Percentiles rank a stretch among this genome's conserved stretches.
Conservation (phyloP, 2,113 vertebrate species). For the Siniperca chuatsi region DNA sequence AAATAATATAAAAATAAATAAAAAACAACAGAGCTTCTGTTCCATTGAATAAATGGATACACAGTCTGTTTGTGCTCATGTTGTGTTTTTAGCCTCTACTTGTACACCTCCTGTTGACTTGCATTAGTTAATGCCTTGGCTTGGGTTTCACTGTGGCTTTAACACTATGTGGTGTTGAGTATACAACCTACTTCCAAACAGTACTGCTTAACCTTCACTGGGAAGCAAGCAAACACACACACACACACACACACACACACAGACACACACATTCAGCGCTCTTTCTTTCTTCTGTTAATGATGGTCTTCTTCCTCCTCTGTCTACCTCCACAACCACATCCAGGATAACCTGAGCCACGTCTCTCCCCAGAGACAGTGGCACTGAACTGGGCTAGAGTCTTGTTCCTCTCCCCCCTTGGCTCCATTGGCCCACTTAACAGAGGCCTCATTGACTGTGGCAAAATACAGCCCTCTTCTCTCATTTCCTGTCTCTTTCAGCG, state of each 20-base stretch:
- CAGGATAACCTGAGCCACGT: conserved; percentile 31
- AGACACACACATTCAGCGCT: not conserved
- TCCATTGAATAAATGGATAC: not conserved
- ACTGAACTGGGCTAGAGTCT: conserved; percentile 16
- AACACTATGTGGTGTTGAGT: conserved; percentile 37
- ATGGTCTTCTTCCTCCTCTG: conserved; percentile 34
- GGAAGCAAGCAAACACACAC: not conserved
- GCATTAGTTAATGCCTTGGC: conserved; percentile 39
- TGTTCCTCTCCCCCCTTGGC: conserved; percentile 3
- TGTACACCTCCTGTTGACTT: not conserved
- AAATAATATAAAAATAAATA: not conserved
- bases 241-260: not conserved
- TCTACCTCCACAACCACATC: conserved; percentile 25
- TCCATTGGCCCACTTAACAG: conserved; percentile 59
- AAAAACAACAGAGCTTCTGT: not conserved
- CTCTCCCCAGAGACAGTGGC: conserved; percentile 31
- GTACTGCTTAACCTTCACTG: conserved; percentile 8
- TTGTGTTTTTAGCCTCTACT: conserved; percentile 7
- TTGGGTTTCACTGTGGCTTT: conserved; percentile 59
- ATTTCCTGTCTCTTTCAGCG: conserved; percentile 57
- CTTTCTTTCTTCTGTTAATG: not conserved
- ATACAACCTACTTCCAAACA: conserved; percentile 27
- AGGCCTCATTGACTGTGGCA: conserved; percentile 71
- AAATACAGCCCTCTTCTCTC: conserved; percentile 69
- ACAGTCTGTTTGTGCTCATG: conserved; percentile 14